Conservation (phyloP, 2,888 invertebrate genomes). For the Galerucella pusilla region DNA sequence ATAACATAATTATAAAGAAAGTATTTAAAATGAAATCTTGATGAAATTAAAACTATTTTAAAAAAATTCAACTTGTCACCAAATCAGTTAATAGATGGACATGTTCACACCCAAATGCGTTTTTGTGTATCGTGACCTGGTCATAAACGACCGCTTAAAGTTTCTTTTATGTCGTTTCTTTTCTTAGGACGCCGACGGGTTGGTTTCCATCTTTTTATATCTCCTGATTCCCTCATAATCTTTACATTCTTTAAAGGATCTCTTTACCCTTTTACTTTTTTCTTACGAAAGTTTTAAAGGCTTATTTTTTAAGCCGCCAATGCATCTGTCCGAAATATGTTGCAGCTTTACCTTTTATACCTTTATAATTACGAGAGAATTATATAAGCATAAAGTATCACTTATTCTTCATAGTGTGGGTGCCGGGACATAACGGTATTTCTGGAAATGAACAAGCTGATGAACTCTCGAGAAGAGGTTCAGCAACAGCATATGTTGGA, state of each 20-base stretch:
- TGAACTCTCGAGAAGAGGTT: too few species aligned
- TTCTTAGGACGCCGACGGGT: not conserved
- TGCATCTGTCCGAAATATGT: slow-evolving; percentile 1
- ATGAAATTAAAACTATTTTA: not conserved
- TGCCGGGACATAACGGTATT: too few species aligned
- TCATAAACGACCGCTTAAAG: not conserved
- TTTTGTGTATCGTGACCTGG: not conserved
- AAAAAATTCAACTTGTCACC: not conserved
- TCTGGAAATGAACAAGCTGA: too few species aligned
- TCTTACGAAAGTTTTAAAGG: not conserved
- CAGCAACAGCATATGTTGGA: too few species aligned
- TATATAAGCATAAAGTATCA: too few species aligned
- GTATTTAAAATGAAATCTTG: too few species aligned
- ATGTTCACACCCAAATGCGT: not conserved
- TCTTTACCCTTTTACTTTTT: slow-evolving; percentile 4
- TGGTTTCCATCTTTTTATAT: slow-evolving; percentile 8
- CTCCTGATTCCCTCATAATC: not conserved
- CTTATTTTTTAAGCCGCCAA: not conserved
- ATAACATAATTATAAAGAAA: too few species aligned
- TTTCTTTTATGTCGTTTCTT: slow-evolving; percentile 2
- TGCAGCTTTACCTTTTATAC: not conserved
- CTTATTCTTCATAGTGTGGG: too few species aligned
- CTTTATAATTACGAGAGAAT: too few species aligned
- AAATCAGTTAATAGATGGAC: not conserved
- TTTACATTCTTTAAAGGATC: slow-evolving; percentile 7